These are phyloP conservation scores for Euplexia lucipara DNA, from an alignment of 2,888 invertebrate species.

Conservation along the genomic window DNA sequence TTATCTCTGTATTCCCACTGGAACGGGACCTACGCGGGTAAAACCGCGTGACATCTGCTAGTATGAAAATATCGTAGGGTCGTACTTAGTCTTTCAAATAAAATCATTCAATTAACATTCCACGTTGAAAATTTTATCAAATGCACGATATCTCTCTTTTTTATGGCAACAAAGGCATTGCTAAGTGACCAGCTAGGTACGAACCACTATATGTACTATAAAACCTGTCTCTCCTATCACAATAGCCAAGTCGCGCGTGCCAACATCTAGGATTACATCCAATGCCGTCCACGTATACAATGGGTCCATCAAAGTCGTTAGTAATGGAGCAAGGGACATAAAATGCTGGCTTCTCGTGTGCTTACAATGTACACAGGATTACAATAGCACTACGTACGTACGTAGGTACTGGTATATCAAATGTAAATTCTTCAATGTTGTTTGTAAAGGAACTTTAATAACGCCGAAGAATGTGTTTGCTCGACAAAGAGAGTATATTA, in stretches of 20 bases:
- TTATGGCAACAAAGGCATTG: conserved; percentile 1
- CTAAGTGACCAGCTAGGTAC: conserved; percentile 12
- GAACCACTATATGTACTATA: not conserved
- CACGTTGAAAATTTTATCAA: conserved; percentile 23
- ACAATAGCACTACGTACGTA: conserved; percentile 20
- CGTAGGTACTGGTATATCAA: conserved; percentile 19
- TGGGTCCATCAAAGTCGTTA: conserved; percentile 46
- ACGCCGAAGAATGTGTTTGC: conserved; percentile 38
- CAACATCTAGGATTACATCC: conserved; percentile 45
- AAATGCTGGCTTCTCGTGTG: conserved; percentile 27
- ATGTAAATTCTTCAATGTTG: conserved; percentile 40
- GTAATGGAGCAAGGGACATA: conserved; percentile 50
- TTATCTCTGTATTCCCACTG: too few relatives aligned
- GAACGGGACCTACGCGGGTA: too few relatives aligned
- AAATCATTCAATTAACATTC: conserved; percentile 14
- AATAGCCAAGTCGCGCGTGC: conserved; percentile 7
- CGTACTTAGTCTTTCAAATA: not conserved
- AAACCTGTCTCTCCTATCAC: conserved; percentile 11
- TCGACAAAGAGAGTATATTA: conserved; percentile 11
- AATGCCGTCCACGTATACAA: conserved; percentile 42
- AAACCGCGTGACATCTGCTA: too few relatives aligned
- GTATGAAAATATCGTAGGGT: too few relatives aligned
- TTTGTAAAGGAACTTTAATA: conserved; percentile 55
- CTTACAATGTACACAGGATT: conserved; percentile 25
- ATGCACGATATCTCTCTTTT: conserved; percentile 5